These are phyloP conservation scores for Nothoprocta perdicaria DNA, from an alignment of 2,113 vertebrate species.

Conservation along the genomic window DNA sequence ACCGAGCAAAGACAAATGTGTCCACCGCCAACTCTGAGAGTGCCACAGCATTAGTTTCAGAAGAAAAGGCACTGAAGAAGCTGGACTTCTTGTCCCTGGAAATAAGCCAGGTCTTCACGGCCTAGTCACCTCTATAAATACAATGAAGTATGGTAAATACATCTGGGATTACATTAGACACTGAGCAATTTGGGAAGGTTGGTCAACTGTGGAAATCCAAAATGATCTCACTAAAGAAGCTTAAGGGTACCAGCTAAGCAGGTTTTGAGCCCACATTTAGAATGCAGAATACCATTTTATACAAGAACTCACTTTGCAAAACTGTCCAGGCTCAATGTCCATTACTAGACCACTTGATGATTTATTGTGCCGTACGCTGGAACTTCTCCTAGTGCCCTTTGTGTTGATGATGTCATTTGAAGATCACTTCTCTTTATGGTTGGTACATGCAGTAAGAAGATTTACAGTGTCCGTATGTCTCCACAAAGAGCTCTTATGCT, in stretches of 20 bases:
- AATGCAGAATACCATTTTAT: background rate
- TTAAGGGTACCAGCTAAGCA: constrained; percentile 59
- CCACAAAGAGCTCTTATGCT: background rate
- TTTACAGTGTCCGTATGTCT: background rate
- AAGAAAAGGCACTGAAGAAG: constrained; percentile 32
- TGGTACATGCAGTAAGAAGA: background rate
- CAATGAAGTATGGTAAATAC: constrained; percentile 61
- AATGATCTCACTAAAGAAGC: constrained; percentile 53
- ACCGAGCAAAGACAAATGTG: constrained; percentile 59
- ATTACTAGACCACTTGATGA: constrained; percentile 39
- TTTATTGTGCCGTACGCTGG: constrained; percentile 53
- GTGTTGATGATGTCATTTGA: constrained; percentile 66
- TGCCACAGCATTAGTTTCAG: background rate
- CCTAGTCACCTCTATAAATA: constrained; percentile 63
- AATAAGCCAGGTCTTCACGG: constrained; percentile 61
- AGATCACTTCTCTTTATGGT: constrained; percentile 44
- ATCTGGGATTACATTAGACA: constrained; percentile 51
- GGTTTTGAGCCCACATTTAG: constrained; percentile 47
- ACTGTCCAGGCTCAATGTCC: constrained; percentile 42
- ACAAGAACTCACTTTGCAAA: constrained; percentile 20
- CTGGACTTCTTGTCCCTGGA: constrained; percentile 52
- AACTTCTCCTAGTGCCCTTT: constrained; percentile 61
- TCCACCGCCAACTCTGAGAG: background rate
- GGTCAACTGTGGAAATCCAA: constrained; percentile 58
- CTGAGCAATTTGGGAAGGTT: constrained; percentile 50